Conservation (phyloP, 2,113 vertebrate species). For the Dromiciops gliroides region DNA sequence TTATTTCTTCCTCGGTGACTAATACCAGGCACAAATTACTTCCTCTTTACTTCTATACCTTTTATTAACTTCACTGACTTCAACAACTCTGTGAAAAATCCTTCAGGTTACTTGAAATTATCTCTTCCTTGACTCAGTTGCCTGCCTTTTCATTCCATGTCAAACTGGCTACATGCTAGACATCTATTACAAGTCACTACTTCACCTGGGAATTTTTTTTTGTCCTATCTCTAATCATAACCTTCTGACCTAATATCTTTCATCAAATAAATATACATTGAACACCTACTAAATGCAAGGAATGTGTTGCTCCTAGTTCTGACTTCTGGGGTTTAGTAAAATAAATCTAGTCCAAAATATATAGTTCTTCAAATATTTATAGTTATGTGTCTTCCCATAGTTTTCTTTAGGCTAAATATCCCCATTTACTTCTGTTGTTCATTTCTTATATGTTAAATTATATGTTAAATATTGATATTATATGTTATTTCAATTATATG, state of each 20-base stretch:
- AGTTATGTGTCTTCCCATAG: neutral
- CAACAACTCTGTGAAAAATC: too few relatives aligned
- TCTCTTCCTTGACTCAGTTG: too few relatives aligned
- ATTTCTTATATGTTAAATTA: neutral
- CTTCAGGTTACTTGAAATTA: too few relatives aligned
- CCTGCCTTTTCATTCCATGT: too few relatives aligned
- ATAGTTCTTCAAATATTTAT: neutral
- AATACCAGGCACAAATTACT: neutral
- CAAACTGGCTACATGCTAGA: too few relatives aligned
- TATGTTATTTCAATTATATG: neutral
- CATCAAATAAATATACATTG: too few relatives aligned
- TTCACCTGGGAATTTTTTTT: neutral
- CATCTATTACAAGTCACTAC: neutral
- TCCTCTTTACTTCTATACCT: neutral
- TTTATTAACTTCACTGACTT: neutral
- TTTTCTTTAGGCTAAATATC: neutral
- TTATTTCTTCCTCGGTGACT: neutral
- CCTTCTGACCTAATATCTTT: neutral
- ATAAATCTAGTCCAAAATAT: neutral
- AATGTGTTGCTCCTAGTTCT: neutral
- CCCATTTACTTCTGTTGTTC: neutral
- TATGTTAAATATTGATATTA: neutral
- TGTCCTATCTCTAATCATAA: neutral
- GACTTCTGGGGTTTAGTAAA: neutral
- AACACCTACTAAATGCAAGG: too few relatives aligned